phyloP scores from a whole-genome alignment of 2,888 invertebrate genomes.

The Melanostoma scalare region DNA sequence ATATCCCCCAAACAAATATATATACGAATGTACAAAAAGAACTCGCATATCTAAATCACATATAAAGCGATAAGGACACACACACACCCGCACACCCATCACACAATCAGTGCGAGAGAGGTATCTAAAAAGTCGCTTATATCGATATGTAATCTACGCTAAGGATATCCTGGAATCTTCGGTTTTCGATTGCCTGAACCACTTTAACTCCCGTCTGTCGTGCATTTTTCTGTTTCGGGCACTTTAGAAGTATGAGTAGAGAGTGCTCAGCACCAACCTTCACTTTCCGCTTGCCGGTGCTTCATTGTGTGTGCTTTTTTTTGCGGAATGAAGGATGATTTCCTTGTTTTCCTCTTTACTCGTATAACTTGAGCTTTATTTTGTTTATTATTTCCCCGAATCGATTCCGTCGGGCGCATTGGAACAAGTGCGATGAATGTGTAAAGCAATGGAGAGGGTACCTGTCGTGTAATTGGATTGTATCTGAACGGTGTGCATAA shows the following conservation, averaged over 20 bases:
- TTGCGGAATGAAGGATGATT: constrained; percentile 46
- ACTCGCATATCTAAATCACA: constrained; percentile 27
- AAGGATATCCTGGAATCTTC: constrained; percentile 53
- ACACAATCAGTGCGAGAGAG: constrained; percentile 35
- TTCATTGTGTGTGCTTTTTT: constrained; percentile 29
- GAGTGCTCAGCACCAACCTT: background rate
- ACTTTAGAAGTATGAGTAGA: constrained; percentile 14
- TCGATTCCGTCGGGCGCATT: constrained; percentile 11
- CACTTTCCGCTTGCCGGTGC: background rate
- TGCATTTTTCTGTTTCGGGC: constrained; percentile 11
- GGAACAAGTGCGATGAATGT: background rate
- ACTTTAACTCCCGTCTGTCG: constrained; percentile 4
- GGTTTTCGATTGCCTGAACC: constrained; percentile 50
- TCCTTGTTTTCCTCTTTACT: constrained; percentile 36
- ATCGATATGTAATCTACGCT: constrained; percentile 57
- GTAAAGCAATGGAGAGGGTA: background rate
- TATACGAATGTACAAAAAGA: no score
- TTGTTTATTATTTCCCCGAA: constrained; percentile 52
- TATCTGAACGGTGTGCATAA: constrained; percentile 56
- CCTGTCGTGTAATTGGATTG: constrained; percentile 59
- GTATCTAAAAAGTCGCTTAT: constrained; percentile 62
- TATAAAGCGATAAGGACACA: no score
- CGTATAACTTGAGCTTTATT: constrained; percentile 34
- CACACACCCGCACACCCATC: constrained; percentile 48
- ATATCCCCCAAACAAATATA: constrained; percentile 43